phyloP scores from a whole-genome alignment of 2,888 invertebrate genomes.

The Rosalia funebris region DNA sequence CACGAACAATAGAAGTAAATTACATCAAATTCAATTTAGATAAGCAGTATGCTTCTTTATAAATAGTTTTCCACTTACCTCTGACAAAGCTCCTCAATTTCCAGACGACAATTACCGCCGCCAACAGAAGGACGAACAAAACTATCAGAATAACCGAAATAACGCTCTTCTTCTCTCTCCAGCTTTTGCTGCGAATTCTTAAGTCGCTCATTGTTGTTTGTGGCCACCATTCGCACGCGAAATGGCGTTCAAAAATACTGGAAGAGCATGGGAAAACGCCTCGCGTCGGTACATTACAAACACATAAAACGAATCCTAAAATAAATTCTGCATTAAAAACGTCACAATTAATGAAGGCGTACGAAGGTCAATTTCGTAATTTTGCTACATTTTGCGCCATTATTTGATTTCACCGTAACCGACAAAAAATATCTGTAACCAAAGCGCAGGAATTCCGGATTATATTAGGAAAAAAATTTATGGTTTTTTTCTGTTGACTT shows the following conservation, averaged over 20 bases:
- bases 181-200: conserved; percentile 22
- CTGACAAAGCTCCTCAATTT: conserved; percentile 28
- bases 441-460: conserved; percentile 2
- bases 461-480: background rate
- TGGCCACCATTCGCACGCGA: background rate
- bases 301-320: conserved; percentile 30
- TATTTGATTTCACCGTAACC: conserved; percentile 7
- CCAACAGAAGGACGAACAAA: conserved; percentile 29
- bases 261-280: conserved; percentile 3
- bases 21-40: too few species aligned
- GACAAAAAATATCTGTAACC: background rate
- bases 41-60: background rate
- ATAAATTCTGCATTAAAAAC: conserved; percentile 27
- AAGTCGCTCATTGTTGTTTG: conserved; percentile 1
- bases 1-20: too few species aligned
- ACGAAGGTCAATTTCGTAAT: conserved; percentile 21
- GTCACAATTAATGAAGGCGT: conserved; percentile 19
- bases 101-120: conserved; percentile 32
- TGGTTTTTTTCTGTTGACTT: background rate
- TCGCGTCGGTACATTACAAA: conserved; percentile 16
- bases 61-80: conserved; percentile 33
- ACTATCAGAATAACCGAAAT: conserved; percentile 33
- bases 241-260: background rate
- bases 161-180: conserved; percentile 29
- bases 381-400: conserved; percentile 4